Percentiles rank a stretch among this genome's conserved stretches.
Conservation (phyloP, 1,140 invertebrate genomes). For the Diabrotica virgifera region DNA sequence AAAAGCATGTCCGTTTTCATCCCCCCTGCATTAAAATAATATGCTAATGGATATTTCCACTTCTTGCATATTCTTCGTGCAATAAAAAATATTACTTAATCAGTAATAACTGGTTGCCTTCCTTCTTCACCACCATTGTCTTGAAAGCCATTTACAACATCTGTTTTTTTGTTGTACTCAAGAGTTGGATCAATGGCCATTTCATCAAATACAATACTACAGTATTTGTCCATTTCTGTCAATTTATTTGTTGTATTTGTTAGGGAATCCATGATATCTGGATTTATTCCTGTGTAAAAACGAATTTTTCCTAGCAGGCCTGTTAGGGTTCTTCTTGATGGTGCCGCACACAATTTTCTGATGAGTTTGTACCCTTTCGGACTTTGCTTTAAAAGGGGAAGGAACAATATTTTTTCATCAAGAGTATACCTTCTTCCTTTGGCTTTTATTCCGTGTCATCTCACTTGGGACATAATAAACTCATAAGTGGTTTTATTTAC, state of each 20-base stretch:
- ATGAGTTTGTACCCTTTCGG: conserved; percentile 35
- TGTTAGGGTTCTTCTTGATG: conserved; percentile 28
- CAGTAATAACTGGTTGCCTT: conserved; percentile 13
- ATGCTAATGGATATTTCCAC: conserved; percentile 19
- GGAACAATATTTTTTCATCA: conserved; percentile 34
- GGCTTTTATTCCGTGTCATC: conserved; percentile 12
- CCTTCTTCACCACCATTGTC: conserved; percentile 9
- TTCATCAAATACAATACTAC: conserved; percentile 30
- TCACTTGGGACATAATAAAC: conserved; percentile 26
- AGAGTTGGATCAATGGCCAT: conserved; percentile 19
- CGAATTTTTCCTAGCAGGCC: conserved; percentile 32
- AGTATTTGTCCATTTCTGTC: conserved; percentile 13
- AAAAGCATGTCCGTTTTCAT: not conserved
- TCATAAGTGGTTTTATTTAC: conserved; percentile 21
- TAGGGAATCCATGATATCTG: conserved; percentile 21
- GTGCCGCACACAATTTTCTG: conserved; percentile 29
- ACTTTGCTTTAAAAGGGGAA: conserved; percentile 36
- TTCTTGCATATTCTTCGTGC: conserved; percentile 12
- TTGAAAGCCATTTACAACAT: conserved; percentile 19
- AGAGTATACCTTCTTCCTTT: conserved; percentile 30
- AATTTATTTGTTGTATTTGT: conserved; percentile 16
- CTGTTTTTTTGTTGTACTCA: not conserved
- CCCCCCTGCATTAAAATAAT: not conserved
- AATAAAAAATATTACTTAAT: conserved; percentile 20
- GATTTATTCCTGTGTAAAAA: conserved; percentile 38